phyloP scores from a whole-genome alignment of 1,140 invertebrate genomes.

The Sinonovacula constricta region DNA sequence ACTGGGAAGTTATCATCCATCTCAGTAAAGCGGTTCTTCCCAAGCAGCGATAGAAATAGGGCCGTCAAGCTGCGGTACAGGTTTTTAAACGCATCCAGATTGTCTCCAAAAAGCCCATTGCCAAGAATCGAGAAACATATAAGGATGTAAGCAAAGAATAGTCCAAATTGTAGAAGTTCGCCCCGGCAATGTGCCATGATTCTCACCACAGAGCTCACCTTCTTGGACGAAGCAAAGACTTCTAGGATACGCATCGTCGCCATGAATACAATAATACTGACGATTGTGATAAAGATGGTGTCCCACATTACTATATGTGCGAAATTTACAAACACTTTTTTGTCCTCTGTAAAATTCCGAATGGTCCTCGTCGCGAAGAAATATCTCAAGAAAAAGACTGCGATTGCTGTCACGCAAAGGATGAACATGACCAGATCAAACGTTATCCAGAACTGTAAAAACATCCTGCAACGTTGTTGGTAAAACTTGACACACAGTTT shows the following conservation, averaged over 20 bases:
- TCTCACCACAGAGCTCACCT: slow-evolving; percentile 27
- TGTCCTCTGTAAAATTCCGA: slow-evolving; percentile 38
- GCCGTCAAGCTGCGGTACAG: slow-evolving; percentile 74
- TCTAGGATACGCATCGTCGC: slow-evolving; percentile 51
- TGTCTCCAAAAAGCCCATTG: slow-evolving; percentile 34
- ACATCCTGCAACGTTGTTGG: slow-evolving; percentile 30
- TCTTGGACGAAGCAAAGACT: slow-evolving; percentile 50
- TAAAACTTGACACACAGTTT: slow-evolving; percentile 24
- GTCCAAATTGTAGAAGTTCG: slow-evolving; percentile 31
- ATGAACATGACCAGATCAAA: slow-evolving; percentile 44
- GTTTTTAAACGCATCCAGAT: slow-evolving; percentile 7
- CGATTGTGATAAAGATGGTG: slow-evolving; percentile 18
- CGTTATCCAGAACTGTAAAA: slow-evolving; percentile 51
- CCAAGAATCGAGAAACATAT: slow-evolving; percentile 27
- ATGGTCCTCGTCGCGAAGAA: slow-evolving; percentile 17
- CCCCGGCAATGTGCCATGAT: slow-evolving; percentile 28
- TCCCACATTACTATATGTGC: slow-evolving; percentile 56
- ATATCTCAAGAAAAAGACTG: slow-evolving; percentile 23
- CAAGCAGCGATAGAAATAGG: slow-evolving; percentile 86
- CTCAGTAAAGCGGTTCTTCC: slow-evolving; percentile 86
- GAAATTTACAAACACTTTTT: slow-evolving; percentile 52
- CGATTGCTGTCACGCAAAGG: not conserved
- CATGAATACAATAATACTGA: slow-evolving; percentile 49
- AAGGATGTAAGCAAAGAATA: slow-evolving; percentile 30
- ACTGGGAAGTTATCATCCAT: slow-evolving; percentile 81